Conservation (phyloP, 2,888 invertebrate genomes). For the Physocephala rufipes region DNA sequence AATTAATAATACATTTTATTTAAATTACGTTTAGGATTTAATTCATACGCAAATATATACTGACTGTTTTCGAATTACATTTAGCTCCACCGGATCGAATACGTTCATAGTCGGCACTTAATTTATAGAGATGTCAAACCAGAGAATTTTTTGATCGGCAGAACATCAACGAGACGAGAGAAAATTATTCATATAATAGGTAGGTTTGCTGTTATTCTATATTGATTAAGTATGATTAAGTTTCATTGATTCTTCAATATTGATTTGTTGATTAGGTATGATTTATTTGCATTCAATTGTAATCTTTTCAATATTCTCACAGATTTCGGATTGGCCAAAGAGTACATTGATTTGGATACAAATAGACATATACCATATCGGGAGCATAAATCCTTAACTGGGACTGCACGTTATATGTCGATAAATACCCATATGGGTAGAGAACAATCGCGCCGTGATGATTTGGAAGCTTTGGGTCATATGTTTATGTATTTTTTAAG, state of each 20-base stretch:
- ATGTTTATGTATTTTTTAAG: conserved; percentile 99
- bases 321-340: conserved; percentile 99
- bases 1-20: no score
- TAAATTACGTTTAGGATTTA: no score
- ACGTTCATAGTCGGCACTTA: conserved; percentile 98
- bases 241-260: no score
- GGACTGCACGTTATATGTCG: conserved; percentile 99
- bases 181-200: conserved; percentile 99
- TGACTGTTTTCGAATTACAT: background rate
- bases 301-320: conserved; percentile 54
- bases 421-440: conserved; percentile 99
- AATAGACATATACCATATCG: conserved; percentile 99
- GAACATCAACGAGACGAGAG: conserved; percentile 96
- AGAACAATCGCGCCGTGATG: conserved; percentile 99
- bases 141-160: conserved; percentile 99
- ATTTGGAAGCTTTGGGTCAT: conserved; percentile 98
- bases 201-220: conserved; percentile 63
- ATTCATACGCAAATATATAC: background rate
- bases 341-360: conserved; percentile 99
- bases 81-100: conserved; percentile 99
- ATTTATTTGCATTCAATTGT: background rate
- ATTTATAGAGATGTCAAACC: conserved; percentile 99
- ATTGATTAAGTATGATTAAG: no score
- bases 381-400: conserved; percentile 99
- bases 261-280: conserved; percentile 6